Base-by-base conservation (phyloP, 2,888 invertebrate species). In the Neoaliturus tenellus region DNA sequence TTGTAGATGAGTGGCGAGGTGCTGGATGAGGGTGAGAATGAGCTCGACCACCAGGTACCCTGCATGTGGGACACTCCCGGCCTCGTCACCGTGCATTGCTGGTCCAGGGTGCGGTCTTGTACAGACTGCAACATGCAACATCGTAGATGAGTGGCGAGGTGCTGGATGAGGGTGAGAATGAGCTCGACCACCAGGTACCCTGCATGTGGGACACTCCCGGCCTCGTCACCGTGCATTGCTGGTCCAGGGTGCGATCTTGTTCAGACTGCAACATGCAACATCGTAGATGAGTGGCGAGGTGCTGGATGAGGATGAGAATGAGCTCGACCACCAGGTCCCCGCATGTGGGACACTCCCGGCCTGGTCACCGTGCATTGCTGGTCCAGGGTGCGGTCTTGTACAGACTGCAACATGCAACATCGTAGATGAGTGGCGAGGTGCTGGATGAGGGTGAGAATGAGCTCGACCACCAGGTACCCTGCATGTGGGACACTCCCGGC, bases 351-450 rank as follows among this genome's bases (percentile, higher is more conserved):
- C 20, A 97, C 94, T 0, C 99, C 99, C 0, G 99, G 99, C 81
- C 99, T 92, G 0, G 98, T 97, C 25, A 99, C 99, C 0, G 99
- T 99, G 90, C 99, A 99, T 90, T 99, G 99, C 90, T 99, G 98
- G 91, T 99, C 99, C 85, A 99, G 90, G 0, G 99, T 98, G 81
- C 99, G 94, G 90, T 98, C 98, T 88, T 93, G 94, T 81, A 96
- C 92, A 0, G 98, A 98, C 98, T 98, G 90, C 0, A 92, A 91
- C n/a, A n/a, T n/a, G n/a, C n/a, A n/a, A n/a, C n/a, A n/a, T n/a
- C n/a, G n/a, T n/a, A n/a, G n/a, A n/a, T n/a, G n/a, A n/a, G n/a
- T 93, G 17, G 93, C 90, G 0, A 96, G 94, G 91, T 99, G 98
- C 89, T 99, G 98, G 39, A 98, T 91, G 62, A 98, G 87, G 0